A percentile compares a stretch with the other conserved stretches of the same genome.
These are phyloP conservation scores for Anisognathus igniventris DNA, from an alignment of 2,797 vertebrate species.

Conservation along the genomic window DNA sequence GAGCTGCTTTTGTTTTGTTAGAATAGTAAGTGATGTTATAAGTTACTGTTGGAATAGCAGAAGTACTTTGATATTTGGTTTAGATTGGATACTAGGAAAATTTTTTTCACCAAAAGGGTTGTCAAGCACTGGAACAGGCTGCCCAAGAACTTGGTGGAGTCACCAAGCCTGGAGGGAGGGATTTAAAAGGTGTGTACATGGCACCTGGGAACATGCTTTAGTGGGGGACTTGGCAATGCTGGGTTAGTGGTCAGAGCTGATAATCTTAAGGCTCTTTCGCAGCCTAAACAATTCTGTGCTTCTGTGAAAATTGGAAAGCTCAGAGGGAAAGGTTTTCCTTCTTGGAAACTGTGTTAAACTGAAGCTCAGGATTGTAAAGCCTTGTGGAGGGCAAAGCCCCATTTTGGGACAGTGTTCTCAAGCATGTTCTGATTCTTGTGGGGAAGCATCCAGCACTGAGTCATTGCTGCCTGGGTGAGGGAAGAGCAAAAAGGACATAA, in stretches of 20 bases:
- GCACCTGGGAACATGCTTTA: rapidly evolving
- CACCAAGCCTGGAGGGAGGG: too few species aligned
- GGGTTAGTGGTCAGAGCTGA: rapidly evolving
- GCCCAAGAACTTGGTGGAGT: rapidly evolving
- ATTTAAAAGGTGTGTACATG: not conserved
- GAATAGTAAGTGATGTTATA: not conserved
- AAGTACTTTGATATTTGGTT: not conserved
- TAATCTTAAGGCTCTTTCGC: not conserved
- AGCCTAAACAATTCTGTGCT: not conserved
- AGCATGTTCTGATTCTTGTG: not conserved
- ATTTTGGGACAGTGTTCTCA: not conserved
- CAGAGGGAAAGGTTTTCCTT: not conserved
- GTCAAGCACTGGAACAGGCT: not conserved
- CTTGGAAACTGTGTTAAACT: not conserved
- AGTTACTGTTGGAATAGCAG: not conserved
- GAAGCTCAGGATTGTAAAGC: not conserved
- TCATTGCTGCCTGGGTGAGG: not conserved
- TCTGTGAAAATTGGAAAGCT: not conserved
- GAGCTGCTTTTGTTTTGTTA: not conserved
- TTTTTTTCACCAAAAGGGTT: not conserved
- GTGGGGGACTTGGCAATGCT: not conserved
- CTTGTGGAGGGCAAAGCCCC: not conserved
- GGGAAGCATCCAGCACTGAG: not conserved
- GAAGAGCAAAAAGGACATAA: not conserved
- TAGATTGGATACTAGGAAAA: not conserved